These are phyloP conservation scores for Leucoma salicis DNA, from an alignment of 2,888 invertebrate species.

Conservation along the genomic window DNA sequence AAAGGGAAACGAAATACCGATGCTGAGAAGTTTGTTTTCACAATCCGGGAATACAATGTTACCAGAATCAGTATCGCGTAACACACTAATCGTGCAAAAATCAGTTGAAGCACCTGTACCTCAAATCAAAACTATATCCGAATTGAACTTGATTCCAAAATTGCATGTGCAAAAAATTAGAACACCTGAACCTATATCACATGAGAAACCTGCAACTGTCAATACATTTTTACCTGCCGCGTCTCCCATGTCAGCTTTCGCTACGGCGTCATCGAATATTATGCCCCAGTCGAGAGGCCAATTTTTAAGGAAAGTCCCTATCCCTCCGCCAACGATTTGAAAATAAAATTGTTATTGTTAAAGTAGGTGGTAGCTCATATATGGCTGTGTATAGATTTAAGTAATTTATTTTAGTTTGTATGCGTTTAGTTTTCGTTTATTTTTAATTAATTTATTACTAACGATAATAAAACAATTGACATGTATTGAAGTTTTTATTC, in stretches of 20 bases:
- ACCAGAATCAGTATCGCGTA: neutral
- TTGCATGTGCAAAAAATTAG: neutral
- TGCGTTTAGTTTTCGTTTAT: neutral
- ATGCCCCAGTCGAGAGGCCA: constrained; percentile 43
- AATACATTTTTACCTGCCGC: constrained; percentile 50
- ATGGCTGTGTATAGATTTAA: neutral
- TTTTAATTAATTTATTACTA: neutral
- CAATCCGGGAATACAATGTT: neutral
- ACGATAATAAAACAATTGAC: no score
- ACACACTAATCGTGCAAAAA: neutral
- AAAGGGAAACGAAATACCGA: constrained; percentile 8
- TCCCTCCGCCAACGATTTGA: constrained; percentile 48
- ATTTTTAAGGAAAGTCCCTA: constrained; percentile 56
- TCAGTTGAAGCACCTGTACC: neutral
- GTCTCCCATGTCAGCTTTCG: constrained; percentile 32
- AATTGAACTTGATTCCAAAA: neutral
- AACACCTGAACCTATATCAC: neutral
- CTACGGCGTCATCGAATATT: constrained; percentile 33
- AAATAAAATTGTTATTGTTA: no score
- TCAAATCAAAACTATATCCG: neutral
- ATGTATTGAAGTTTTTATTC: no score
- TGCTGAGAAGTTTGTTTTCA: constrained; percentile 3
- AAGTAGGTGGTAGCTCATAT: neutral
- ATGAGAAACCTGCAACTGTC: neutral
- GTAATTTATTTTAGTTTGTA: constrained; percentile 5